These are phyloP conservation scores for Bryconaethiops microstoma DNA, from an alignment of 2,797 vertebrate species.

Conservation along the genomic window DNA sequence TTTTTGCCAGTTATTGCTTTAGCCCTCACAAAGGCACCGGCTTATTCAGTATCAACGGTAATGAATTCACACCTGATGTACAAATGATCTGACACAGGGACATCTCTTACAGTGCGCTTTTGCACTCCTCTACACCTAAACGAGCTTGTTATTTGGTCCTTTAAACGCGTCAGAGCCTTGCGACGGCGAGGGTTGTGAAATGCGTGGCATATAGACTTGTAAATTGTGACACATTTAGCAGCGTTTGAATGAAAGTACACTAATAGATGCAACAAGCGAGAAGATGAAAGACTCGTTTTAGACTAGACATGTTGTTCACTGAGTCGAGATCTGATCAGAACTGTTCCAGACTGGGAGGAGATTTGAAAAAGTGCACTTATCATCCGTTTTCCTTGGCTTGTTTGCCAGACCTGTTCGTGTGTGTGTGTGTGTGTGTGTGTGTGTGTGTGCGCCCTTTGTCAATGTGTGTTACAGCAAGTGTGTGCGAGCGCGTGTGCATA, in stretches of 20 bases:
- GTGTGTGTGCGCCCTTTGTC: conserved; percentile 23
- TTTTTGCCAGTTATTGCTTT: too few species aligned
- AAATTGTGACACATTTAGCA: conserved; percentile 48
- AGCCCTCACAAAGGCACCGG: too few species aligned
- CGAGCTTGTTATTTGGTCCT: conserved; percentile 36
- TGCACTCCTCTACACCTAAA: conserved; percentile 25
- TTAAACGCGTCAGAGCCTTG: conserved; percentile 32
- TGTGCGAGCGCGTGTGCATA: conserved; percentile 40
- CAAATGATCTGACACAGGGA: background rate
- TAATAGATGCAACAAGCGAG: conserved; percentile 32
- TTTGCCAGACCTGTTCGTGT: conserved; percentile 24
- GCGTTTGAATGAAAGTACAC: conserved; percentile 40
- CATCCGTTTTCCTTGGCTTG: conserved; percentile 11
- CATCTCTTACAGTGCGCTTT: background rate
- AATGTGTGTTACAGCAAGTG: conserved; percentile 9
- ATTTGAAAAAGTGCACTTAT: conserved; percentile 7
- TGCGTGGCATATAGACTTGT: conserved; percentile 35
- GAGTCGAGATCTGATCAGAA: conserved; percentile 14
- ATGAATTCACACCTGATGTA: background rate
- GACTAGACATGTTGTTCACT: conserved; percentile 24
- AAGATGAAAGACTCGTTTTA: conserved; percentile 37
- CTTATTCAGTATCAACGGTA: too few species aligned
- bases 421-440: conserved; percentile 19
- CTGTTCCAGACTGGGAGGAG: conserved; percentile 12
- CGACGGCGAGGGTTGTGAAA: conserved; percentile 16